Base-by-base conservation (phyloP, 2,113 vertebrate genomes). In the Rhadina sibilatrix region DNA sequence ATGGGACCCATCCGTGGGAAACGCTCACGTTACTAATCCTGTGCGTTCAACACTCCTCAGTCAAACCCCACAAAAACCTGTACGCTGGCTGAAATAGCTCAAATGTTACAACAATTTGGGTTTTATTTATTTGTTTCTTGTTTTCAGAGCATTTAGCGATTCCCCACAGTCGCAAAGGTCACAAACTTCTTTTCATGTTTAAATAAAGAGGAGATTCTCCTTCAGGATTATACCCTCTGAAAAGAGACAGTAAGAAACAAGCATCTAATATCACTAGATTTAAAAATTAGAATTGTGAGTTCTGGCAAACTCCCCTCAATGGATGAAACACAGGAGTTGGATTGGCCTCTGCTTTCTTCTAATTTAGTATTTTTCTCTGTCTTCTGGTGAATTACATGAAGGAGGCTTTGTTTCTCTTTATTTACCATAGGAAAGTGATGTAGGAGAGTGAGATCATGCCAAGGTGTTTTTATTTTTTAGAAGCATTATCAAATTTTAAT, bases 121-220 rank as follows among this genome's bases (percentile, higher is more conserved):
- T 88, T 89, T 83, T 63, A 40, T 80, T 90, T 83, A 61, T 89
- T 93, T 90, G n/a, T 66, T 93, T 82, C 90, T 68, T 95, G 72
- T 7, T 89, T 96, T 94, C 53, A 46, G 46, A 83, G 72, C 31
- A 52, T 71, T 83, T 93, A 90, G 71, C 49, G 80, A 78, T 89
- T 93, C 74, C 57, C 16, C 11, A 2, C 1, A 0, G 76, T 84
- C 14, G 35, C 37, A 50, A 87, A 89, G 69, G 68, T 78, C 72
- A 78, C 31, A 75, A 27, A 64, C 88, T 92, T 80, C 28, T 31
- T 96, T 88, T 71, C 28, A 8, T 6, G 18, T 71, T 84, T 71
- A 87, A 81, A 81, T 75, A 64, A 94, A 68, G 69, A 46, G 25
- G 76, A 83, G 56, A 68, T 81, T 88, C n/a, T 78, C 56, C 68